Evolutionary conservation across 2,888 invertebrate genomes (phyloP), one percentile per base, ranked within the genome.

Genomic region (Cyaniris semiargus): DNA sequence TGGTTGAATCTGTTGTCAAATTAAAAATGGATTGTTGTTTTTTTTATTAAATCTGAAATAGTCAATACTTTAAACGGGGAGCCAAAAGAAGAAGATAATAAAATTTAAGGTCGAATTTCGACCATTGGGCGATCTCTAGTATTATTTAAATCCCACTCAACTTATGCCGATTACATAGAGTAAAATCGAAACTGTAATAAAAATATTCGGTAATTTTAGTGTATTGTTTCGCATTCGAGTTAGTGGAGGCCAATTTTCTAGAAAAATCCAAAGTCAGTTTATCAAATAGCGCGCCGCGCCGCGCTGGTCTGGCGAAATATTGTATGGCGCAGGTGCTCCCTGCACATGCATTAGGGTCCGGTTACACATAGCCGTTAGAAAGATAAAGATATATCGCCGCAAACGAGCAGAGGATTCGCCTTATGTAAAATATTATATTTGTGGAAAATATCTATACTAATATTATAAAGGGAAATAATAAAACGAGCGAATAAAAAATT

Each of bases 181-280:
- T 66, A 27, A 27, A 66, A 27, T 66, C 10, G 56, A 23, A 60
- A 13, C 60, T 60, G 10, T 60, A 60, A 23, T 27, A 66, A 5
- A 10, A 66, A 13, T 66, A 1, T 66, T 66, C 23, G 21, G 13
- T 13, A 66, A 27, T 66, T 66, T 66, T 23, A 6, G 66, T 66
- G 27, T 66, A 1, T 27, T 15, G 27, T 66, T 66, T 66, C 27
- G 18, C 1, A 27, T 31, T 66, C 66, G 15, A 31, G 6, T 66
- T 27, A 18, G 15, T 66, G 6, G 66, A 31, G 27, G 66, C 66
- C 66, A 66, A 66, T 66, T 66, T 66, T 66, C 66, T 7, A 66
- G 66, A 66, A 66, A 66, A 27, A 60, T 60, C 23, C 23, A 60
- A 23, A 66, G 66, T 66, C 66, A 31, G 27, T 66, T 18, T 66